Evolutionary conservation across 2,797 vertebrate genomes (phyloP).

Genomic region (Scleropages formosus): DNA sequence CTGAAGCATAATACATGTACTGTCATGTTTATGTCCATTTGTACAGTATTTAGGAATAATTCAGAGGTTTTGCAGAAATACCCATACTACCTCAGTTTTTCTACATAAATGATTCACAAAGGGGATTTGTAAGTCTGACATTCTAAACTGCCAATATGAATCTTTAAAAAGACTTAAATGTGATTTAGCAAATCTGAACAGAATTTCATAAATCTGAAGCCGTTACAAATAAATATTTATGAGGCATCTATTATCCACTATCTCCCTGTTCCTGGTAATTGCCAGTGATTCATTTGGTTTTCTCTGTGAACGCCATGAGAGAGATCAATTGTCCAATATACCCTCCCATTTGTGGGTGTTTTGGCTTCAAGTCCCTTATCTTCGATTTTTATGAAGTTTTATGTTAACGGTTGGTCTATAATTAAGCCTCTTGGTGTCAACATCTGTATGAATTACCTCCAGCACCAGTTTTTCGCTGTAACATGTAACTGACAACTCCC

Average conservation of each 20-base stretch:
- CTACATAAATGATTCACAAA: constrained; percentile 64
- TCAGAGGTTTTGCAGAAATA: constrained; percentile 38
- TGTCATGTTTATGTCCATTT: neutral
- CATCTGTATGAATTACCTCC: too few species aligned
- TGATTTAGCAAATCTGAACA: constrained; percentile 68
- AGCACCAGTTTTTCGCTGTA: too few species aligned
- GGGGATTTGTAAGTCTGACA: constrained; percentile 70
- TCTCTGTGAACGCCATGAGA: constrained; percentile 52
- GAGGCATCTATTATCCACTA: constrained; percentile 51
- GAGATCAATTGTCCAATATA: constrained; percentile 71
- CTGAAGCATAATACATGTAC: constrained; percentile 43
- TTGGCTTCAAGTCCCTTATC: constrained; percentile 44
- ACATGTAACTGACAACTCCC: too few species aligned
- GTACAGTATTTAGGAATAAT: constrained; percentile 33
- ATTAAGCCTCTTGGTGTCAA: too few species aligned
- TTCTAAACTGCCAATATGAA: constrained; percentile 63
- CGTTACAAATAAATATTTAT: constrained; percentile 78
- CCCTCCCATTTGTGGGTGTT: constrained; percentile 57
- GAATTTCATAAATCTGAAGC: constrained; percentile 69
- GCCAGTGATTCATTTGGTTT: constrained; percentile 71
- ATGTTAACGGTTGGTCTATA: too few species aligned
- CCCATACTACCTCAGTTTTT: constrained; percentile 33
- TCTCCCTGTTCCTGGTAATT: constrained; percentile 67
- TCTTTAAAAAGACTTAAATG: constrained; percentile 76
- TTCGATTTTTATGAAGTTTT: neutral